Evolutionary conservation across 2,113 vertebrate species (phyloP), one percentile per base, ranked within the genome.

Genomic region (Octodon degus): DNA sequence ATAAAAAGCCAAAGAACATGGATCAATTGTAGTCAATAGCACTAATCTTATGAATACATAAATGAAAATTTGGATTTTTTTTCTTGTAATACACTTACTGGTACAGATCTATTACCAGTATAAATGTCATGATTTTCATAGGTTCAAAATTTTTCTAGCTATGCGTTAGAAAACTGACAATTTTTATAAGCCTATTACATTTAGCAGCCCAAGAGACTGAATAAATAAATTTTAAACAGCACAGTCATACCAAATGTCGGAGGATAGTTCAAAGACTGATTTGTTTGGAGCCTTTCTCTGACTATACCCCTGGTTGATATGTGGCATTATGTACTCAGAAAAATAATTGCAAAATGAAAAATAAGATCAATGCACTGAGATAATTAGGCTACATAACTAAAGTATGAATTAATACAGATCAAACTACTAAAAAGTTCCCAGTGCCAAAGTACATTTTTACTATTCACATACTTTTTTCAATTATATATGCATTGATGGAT

Each of bases 101-200:
- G 96, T 97, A 92, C 91, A 96, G 97, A 97, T 97, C 88, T 95
- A 95, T 82, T 90, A 97, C 95, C 96, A 97, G 82, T 96, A 97
- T 98, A 98, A 98, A 90, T 95, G 98, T 98, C 97, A 97, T 89
- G 88, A 97, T 96, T 95, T 97, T 90, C 93, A 96, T 86, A 97
- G 98, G 92, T 34, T 96, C 97, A 96, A 95, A 97, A 98, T 95
- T 98, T 95, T 79, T 98, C 95, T 92, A 53, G 92, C 97, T 97
- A 93, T 80, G 94, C 58, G 97, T 98, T 96, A 98, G 97, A 98
- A 98, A 98, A 98, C 86, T 63, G 97, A 97, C 88, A 95, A 93
- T 97, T 97, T 95, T 95, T 96, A 87, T 92, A 88, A 62, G n/a
- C 58, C 58, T 85, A 95, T 60, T 70, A 94, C 25, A 86, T 92